A percentile compares a stretch with the other conserved stretches of the same genome.
phyloP scores from a whole-genome alignment of 2,113 vertebrate genomes.

The Chloropsis hardwickii region DNA sequence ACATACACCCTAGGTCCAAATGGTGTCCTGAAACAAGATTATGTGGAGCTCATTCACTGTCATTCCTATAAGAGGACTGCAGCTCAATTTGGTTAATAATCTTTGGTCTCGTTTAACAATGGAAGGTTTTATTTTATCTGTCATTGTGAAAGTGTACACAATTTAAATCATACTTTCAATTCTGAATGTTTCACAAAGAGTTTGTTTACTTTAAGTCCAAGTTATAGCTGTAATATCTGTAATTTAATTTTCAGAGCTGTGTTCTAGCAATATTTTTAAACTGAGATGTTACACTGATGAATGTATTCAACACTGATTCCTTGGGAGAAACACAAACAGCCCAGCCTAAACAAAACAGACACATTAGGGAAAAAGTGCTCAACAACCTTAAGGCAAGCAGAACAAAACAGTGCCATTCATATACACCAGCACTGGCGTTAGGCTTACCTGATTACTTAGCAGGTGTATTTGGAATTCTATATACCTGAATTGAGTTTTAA shows the following conservation, averaged over 20 bases:
- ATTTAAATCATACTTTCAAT: neutral
- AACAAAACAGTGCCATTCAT: neutral
- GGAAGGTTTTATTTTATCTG: neutral
- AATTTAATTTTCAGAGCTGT: neutral
- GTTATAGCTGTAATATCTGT: neutral
- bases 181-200: neutral
- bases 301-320: neutral
- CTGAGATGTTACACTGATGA: neutral
- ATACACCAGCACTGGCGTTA: neutral
- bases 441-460: neutral
- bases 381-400: neutral
- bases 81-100: neutral
- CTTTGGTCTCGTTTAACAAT: neutral
- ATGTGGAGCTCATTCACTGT: neutral
- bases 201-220: constrained; percentile 4
- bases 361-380: neutral
- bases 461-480: neutral
- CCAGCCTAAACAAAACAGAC: neutral
- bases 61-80: neutral
- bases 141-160: neutral
- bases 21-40: neutral
- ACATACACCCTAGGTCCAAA: neutral
- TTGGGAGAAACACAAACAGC: neutral
- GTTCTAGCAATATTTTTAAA: neutral
- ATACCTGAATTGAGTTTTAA: constrained; percentile 28